Percentiles rank a stretch among this genome's conserved stretches.
phyloP scores from a whole-genome alignment of 2,113 vertebrate species.

The Hylia prasina region DNA sequence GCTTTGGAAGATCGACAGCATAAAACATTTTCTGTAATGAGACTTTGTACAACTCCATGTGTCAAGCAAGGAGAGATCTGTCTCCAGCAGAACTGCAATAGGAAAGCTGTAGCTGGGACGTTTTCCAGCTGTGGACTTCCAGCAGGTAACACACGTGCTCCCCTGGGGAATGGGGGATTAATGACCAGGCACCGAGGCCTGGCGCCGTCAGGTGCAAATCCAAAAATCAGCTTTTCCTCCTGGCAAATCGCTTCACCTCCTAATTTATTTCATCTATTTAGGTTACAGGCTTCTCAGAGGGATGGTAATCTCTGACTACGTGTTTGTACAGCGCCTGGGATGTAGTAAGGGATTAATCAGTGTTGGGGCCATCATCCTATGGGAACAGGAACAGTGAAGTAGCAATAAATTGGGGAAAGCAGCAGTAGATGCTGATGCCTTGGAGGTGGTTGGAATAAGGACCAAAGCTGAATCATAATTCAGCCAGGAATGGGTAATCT shows the following conservation, averaged over 20 bases:
- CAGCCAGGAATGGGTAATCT: not conserved
- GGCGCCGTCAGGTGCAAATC: not conserved
- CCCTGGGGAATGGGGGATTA: not conserved
- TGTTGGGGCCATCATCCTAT: not conserved
- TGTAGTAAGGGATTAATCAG: not conserved
- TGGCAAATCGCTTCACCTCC: not conserved
- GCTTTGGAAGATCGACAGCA: not conserved
- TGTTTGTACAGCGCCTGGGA: not conserved
- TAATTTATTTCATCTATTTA: not conserved
- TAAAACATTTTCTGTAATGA: constrained; percentile 3
- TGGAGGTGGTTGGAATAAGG: not conserved
- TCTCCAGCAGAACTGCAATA: not conserved
- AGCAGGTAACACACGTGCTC: not conserved
- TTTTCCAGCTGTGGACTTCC: constrained; percentile 3
- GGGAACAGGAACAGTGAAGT: not conserved
- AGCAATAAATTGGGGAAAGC: not conserved
- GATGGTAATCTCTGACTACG: not conserved
- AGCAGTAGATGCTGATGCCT: not conserved
- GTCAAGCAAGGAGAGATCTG: not conserved
- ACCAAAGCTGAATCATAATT: not conserved
- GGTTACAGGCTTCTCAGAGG: not conserved
- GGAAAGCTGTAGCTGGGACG: not conserved
- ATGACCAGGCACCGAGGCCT: not conserved
- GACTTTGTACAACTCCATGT: not conserved
- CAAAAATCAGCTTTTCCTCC: constrained; percentile 5